A percentile compares a stretch with the other conserved stretches of the same genome.
phyloP scores from a whole-genome alignment of 2,888 invertebrate genomes.

The Andrena chrysosceles region DNA sequence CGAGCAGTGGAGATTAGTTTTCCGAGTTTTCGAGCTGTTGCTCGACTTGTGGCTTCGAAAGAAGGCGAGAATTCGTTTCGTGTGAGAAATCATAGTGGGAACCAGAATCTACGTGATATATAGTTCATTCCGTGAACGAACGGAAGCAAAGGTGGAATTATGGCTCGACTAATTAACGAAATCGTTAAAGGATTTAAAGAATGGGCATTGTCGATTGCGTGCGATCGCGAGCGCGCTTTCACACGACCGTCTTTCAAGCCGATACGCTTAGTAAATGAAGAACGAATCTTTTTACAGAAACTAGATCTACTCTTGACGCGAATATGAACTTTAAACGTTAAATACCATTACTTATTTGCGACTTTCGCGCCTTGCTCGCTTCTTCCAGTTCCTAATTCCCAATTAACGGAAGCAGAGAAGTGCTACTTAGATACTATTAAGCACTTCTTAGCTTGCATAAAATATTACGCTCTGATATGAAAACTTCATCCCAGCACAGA shows the following conservation, averaged over 20 bases:
- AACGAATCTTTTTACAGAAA: neutral
- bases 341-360: neutral
- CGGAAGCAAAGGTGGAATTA: slow-evolving; percentile 42
- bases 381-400: neutral
- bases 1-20: neutral
- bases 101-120: slow-evolving; percentile 18
- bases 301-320: neutral
- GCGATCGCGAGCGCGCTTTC: slow-evolving; percentile 33
- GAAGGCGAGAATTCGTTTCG: slow-evolving; percentile 2
- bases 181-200: slow-evolving; percentile 52
- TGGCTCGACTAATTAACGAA: slow-evolving; percentile 62
- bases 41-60: neutral
- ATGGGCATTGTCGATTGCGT: slow-evolving; percentile 46
- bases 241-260: slow-evolving; percentile 36
- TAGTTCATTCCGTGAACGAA: slow-evolving; percentile 2
- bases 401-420: neutral
- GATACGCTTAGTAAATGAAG: slow-evolving; percentile 6
- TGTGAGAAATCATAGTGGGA: slow-evolving; percentile 38
- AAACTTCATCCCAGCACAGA: too few species aligned
- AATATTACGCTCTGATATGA: too few species aligned
- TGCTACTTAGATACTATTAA: neutral
- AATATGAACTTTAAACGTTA: neutral
- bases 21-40: neutral
- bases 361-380: neutral
- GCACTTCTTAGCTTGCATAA: too few species aligned